Evolutionary conservation across 2,888 invertebrate species (phyloP).

Genomic region (Caenorhabditis sinica): DNA sequence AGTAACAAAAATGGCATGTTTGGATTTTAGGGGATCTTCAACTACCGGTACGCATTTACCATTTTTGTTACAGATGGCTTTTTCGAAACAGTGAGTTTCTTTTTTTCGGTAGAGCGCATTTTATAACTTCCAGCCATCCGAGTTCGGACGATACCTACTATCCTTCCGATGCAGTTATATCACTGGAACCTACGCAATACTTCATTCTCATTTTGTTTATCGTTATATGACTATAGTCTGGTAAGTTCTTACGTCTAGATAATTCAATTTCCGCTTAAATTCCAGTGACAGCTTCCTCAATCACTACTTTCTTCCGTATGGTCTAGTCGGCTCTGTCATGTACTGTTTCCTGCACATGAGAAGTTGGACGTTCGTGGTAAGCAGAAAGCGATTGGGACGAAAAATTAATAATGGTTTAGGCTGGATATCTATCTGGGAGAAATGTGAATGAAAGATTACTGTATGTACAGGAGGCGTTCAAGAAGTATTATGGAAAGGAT

Average conservation of each 20-base stretch:
- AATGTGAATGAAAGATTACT: not conserved
- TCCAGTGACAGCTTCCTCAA: not conserved
- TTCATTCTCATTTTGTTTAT: slow-evolving; percentile 38
- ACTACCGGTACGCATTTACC: slow-evolving; percentile 42
- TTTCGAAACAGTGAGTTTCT: slow-evolving; percentile 38
- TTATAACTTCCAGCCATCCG: slow-evolving; percentile 33
- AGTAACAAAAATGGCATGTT: no score
- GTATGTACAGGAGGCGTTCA: slow-evolving; percentile 27
- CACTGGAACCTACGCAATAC: slow-evolving; percentile 41
- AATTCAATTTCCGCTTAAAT: not conserved
- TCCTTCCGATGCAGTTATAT: slow-evolving; percentile 41
- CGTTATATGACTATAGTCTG: slow-evolving; percentile 20
- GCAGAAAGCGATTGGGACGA: no score
- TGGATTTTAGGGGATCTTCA: no score
- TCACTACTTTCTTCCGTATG: slow-evolving; percentile 19
- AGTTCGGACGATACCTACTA: slow-evolving; percentile 5
- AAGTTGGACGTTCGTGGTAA: slow-evolving; percentile 28
- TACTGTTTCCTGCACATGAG: slow-evolving; percentile 28
- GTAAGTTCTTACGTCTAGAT: slow-evolving; percentile 8
- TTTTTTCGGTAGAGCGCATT: not conserved
- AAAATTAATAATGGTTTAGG: not conserved
- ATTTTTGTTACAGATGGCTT: slow-evolving; percentile 23
- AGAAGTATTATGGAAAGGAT: slow-evolving; percentile 17
- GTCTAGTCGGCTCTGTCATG: slow-evolving; percentile 11
- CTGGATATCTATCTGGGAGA: slow-evolving; percentile 22